Percentiles rank a stretch among this genome's conserved stretches.
Evolutionary conservation across 2,888 invertebrate genomes (phyloP).

Genomic region (Polydrusus tereticollis): DNA sequence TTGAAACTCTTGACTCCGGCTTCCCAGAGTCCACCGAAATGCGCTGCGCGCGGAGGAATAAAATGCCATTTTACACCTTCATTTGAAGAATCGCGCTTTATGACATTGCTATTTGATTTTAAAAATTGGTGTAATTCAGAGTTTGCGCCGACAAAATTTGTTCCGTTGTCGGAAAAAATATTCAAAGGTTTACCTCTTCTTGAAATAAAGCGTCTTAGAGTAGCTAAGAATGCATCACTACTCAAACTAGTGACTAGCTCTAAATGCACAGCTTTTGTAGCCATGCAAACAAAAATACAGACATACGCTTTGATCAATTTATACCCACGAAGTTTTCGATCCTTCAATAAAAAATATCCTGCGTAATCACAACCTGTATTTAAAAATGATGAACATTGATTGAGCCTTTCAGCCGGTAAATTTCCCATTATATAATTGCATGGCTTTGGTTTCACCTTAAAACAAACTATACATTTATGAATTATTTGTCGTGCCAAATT

Average conservation of each 20-base stretch:
- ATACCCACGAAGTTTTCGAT: slow-evolving; percentile 41
- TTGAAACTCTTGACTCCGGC: too few relatives aligned
- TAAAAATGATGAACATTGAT: slow-evolving; percentile 22
- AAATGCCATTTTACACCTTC: too few relatives aligned
- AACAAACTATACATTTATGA: slow-evolving; percentile 31
- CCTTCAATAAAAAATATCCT: slow-evolving; percentile 53
- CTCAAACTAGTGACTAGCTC: slow-evolving; percentile 57
- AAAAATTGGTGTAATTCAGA: slow-evolving; percentile 26
- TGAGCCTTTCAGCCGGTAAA: slow-evolving; percentile 32
- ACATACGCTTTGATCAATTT: slow-evolving; percentile 46
- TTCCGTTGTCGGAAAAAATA: slow-evolving; percentile 59
- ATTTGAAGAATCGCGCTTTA: too few relatives aligned
- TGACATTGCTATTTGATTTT: too few relatives aligned
- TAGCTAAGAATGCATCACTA: slow-evolving; percentile 57
- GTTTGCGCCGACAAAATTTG: slow-evolving; percentile 59
- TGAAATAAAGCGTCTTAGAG: slow-evolving; percentile 57
- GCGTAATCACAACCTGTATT: slow-evolving; percentile 53
- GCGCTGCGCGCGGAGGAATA: too few relatives aligned
- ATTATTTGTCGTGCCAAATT: slow-evolving; percentile 5
- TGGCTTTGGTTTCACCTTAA: slow-evolving; percentile 23
- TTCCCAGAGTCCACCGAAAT: too few relatives aligned
- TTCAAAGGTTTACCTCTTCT: slow-evolving; percentile 55
- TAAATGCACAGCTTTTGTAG: slow-evolving; percentile 58
- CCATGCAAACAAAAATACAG: too few relatives aligned
- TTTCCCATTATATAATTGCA: slow-evolving; percentile 13